Conservation (phyloP, 2,113 vertebrate species). For the Eulacestoma nigropectus region DNA sequence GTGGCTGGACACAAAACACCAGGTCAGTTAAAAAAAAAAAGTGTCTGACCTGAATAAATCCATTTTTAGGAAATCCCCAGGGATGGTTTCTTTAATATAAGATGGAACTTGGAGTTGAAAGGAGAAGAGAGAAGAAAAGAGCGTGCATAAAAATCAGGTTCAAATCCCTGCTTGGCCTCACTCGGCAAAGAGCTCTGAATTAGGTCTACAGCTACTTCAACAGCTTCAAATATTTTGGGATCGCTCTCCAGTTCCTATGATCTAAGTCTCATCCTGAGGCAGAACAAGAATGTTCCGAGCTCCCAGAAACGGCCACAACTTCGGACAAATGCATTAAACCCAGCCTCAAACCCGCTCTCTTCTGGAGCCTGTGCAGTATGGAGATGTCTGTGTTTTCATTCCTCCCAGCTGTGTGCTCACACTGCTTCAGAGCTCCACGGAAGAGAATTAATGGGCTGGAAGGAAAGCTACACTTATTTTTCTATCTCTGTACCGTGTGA, state of each 20-base stretch:
- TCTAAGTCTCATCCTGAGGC: constrained; percentile 3
- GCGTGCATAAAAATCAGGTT: neutral
- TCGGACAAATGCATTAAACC: neutral
- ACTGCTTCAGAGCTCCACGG: neutral
- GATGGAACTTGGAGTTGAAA: neutral
- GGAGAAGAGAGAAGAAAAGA: neutral
- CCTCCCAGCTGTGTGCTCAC: neutral
- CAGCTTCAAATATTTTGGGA: neutral
- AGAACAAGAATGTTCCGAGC: neutral
- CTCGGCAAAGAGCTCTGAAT: neutral
- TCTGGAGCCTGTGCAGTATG: neutral
- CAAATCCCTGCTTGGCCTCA: neutral
- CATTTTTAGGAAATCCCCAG: neutral
- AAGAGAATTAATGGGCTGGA: constrained; percentile 22
- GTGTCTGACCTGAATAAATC: neutral
- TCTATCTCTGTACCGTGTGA: neutral
- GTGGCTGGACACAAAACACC: neutral
- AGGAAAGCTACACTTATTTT: neutral
- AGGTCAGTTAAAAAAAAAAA: neutral
- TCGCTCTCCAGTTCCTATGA: neutral
- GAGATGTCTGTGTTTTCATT: neutral
- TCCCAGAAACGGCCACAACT: neutral
- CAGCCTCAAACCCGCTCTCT: neutral
- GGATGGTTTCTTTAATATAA: neutral
- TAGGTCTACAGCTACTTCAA: neutral